Conservation (phyloP, 30 jellyfish, hydroid and myxozoan species). For the Pseudorhiza aurosa region DNA sequence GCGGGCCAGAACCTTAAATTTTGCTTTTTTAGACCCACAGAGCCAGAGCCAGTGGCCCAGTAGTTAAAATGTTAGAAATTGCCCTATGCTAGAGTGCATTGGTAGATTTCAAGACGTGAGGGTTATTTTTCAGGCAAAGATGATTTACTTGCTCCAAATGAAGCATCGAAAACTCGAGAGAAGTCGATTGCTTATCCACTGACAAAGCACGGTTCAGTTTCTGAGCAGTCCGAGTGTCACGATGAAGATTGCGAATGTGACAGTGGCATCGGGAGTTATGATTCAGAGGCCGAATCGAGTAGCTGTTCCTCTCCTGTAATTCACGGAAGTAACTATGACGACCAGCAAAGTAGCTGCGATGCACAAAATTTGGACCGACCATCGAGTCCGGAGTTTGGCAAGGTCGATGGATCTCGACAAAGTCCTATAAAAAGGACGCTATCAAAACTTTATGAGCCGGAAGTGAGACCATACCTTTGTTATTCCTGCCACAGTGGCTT, state of each 20-base stretch:
- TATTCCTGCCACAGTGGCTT: conserved; percentile 93
- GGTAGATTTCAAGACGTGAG: too few species aligned
- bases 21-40: too few species aligned
- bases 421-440: conserved; percentile 23
- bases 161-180: neutral
- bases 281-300: conserved; percentile 63
- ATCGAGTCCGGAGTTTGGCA: conserved; percentile 55
- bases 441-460: conserved; percentile 13
- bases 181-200: neutral
- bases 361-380: conserved; percentile 6
- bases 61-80: too few species aligned
- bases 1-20: too few species aligned
- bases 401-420: conserved; percentile 1
- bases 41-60: too few species aligned
- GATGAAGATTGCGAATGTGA: conserved; percentile 75
- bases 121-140: conserved; percentile 39
- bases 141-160: neutral
- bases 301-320: conserved; percentile 67
- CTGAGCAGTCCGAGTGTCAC: conserved; percentile 58
- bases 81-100: too few species aligned
- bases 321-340: conserved; percentile 46
- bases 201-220: conserved; percentile 26
- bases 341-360: conserved; percentile 27
- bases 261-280: conserved; percentile 90
- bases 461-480: conserved; percentile 87